Evolutionary conservation across 2,797 vertebrate species (phyloP).

Genomic region (Gymnoscopelus microlampas): DNA sequence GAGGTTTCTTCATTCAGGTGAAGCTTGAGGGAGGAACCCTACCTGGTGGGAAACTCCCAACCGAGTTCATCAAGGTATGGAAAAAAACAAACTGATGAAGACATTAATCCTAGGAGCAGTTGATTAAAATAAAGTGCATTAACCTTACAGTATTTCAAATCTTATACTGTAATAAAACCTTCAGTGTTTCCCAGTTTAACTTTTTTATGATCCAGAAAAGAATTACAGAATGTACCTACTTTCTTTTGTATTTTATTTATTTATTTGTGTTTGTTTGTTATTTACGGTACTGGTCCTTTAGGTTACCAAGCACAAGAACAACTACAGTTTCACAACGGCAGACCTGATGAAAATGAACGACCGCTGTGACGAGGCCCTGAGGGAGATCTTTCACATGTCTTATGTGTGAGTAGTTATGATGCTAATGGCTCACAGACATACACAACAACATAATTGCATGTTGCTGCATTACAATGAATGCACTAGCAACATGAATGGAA

Average conservation of each 20-base stretch:
- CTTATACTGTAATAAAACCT: neutral
- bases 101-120: neutral
- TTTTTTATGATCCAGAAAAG: too few species aligned
- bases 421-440: constrained; percentile 15
- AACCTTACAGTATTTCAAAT: neutral
- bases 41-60: constrained; percentile 85
- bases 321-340: constrained; percentile 90
- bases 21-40: constrained; percentile 83
- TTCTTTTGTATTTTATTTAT: too few species aligned
- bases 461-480: neutral
- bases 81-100: neutral
- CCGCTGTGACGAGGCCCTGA: constrained; percentile 93
- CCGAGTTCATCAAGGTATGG: constrained; percentile 94
- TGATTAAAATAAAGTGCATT: neutral
- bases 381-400: constrained; percentile 98
- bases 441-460: constrained; percentile 7
- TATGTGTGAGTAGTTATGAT: constrained; percentile 88
- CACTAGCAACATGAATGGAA: neutral
- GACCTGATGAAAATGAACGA: constrained; percentile 98
- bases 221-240: too few species aligned
- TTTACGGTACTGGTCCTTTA: constrained; percentile 67
- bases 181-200: too few species aligned
- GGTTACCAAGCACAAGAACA: constrained; percentile 91
- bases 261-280: neutral
- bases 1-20: constrained; percentile 97